Conservation (phyloP, 2,113 vertebrate genomes). For the Pontoporia blainvillei region DNA sequence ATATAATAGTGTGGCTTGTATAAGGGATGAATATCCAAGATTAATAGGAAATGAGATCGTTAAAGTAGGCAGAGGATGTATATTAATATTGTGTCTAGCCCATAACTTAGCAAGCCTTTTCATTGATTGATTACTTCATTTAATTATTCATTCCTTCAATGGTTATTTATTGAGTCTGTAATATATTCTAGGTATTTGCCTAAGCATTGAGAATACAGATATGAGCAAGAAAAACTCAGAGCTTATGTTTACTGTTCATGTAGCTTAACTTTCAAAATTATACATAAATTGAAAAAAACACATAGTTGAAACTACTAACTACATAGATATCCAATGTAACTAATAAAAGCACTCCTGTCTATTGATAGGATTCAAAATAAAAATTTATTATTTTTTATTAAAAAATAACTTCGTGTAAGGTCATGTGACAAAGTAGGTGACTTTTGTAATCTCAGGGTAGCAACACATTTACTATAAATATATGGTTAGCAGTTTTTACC, state of each 20-base stretch:
- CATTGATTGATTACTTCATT: background rate
- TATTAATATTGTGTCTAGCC: background rate
- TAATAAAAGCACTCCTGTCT: background rate
- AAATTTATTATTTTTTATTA: background rate
- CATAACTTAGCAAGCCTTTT: background rate
- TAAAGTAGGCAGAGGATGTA: background rate
- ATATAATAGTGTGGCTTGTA: background rate
- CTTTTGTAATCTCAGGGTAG: background rate
- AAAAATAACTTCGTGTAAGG: background rate
- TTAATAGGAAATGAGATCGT: background rate
- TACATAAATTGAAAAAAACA: background rate
- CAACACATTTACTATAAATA: background rate
- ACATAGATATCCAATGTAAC: fast-evolving
- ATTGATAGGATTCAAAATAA: background rate
- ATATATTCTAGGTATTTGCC: background rate
- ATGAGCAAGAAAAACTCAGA: background rate
- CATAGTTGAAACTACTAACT: background rate
- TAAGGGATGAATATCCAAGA: background rate
- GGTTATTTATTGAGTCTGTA: background rate
- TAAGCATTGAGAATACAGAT: background rate
- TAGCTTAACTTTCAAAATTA: background rate
- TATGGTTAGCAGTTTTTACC: background rate
- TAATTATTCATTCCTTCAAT: background rate
- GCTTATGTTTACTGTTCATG: background rate
- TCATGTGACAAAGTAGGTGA: background rate